Conservation (phyloP, 2,888 invertebrate species). For the Ophion slaviceki region DNA sequence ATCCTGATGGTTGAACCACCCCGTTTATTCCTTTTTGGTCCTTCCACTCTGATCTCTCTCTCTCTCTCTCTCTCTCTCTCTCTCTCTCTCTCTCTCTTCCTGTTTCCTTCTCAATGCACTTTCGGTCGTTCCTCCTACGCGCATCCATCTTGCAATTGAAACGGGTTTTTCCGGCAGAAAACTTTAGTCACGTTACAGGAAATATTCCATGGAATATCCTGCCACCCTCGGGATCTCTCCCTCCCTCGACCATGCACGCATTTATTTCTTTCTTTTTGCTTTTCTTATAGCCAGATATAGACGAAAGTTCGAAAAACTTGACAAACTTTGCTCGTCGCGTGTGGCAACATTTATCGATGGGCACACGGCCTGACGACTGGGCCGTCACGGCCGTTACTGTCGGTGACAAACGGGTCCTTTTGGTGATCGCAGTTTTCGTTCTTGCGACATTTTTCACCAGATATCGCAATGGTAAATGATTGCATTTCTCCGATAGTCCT, state of each 20-base stretch:
- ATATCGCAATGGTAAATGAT: neutral
- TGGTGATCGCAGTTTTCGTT: neutral
- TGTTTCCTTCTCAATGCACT: conserved; percentile 38
- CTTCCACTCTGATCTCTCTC: conserved; percentile 4
- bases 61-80: neutral
- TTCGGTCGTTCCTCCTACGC: conserved; percentile 4
- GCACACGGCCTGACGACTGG: neutral
- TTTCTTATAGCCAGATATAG: neutral
- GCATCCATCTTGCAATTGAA: conserved; percentile 48
- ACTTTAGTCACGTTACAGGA: conserved; percentile 40
- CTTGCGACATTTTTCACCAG: neutral
- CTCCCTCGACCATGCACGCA: neutral
- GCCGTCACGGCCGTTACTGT: neutral
- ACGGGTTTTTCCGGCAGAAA: conserved; percentile 45
- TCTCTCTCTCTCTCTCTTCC: neutral
- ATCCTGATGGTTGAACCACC: conserved; percentile 39
- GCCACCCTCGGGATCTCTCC: neutral
- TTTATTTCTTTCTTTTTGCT: neutral
- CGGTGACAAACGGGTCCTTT: neutral
- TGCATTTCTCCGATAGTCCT: neutral
- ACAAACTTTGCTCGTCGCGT: conserved; percentile 14
- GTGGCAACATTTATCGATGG: conserved; percentile 16
- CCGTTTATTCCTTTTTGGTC: conserved; percentile 21
- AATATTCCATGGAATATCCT: conserved; percentile 46
- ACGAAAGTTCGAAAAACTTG: conserved; percentile 31